Evolutionary conservation across 2,797 vertebrate species (phyloP).

Genomic region (Pseudomugil gertrudae): DNA sequence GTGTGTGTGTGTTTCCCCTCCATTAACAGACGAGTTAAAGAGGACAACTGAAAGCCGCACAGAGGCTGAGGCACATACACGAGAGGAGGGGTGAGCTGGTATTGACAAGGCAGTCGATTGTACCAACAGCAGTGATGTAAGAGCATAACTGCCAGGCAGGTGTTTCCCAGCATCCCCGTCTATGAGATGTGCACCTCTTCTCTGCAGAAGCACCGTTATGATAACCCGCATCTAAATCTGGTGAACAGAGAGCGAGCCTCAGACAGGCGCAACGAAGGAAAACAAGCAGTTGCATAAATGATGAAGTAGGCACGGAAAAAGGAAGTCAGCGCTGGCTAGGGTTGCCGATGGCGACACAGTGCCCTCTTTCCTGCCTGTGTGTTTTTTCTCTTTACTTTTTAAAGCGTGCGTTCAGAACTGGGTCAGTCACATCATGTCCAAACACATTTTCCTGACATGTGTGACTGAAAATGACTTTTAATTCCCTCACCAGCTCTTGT

Average conservation of each 20-base stretch:
- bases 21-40: conserved; percentile 76
- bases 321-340: conserved; percentile 68
- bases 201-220: neutral
- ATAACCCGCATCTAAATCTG: conserved; percentile 1
- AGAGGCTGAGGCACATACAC: conserved; percentile 47
- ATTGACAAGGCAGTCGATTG: conserved; percentile 71
- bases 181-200: conserved; percentile 26
- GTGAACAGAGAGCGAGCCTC: too few species aligned
- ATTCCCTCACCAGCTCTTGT: neutral
- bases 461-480: conserved; percentile 8
- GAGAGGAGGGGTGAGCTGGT: conserved; percentile 18
- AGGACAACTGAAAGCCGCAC: conserved; percentile 69
- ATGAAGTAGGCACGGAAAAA: conserved; percentile 73
- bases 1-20: conserved; percentile 27
- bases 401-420: conserved; percentile 47
- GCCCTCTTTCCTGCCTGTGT: conserved; percentile 71
- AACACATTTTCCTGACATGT: conserved; percentile 33
- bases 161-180: conserved; percentile 49
- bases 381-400: conserved; percentile 38
- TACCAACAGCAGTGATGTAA: conserved; percentile 73
- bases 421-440: conserved; percentile 66
- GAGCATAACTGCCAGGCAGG: conserved; percentile 54
- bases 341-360: conserved; percentile 70
- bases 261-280: conserved; percentile 48
- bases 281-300: conserved; percentile 74